Percentiles rank a stretch among this genome's conserved stretches.
Conservation (phyloP, 2,113 vertebrate genomes). For the Rhipidura dahli region DNA sequence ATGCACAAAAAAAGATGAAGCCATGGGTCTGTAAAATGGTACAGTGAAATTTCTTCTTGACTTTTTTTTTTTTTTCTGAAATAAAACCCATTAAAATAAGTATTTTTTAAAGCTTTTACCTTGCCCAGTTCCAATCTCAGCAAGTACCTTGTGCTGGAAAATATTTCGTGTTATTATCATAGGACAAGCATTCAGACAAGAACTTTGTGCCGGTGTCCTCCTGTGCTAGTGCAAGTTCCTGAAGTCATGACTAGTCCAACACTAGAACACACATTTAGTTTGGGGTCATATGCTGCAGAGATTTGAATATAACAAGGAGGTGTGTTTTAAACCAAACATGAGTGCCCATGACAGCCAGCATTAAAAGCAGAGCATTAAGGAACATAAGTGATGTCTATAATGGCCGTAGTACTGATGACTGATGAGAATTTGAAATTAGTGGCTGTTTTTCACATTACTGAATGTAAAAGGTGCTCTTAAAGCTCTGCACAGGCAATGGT, state of each 20-base stretch:
- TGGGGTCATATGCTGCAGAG: background rate
- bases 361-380: background rate
- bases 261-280: background rate
- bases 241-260: background rate
- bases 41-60: background rate
- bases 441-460: background rate
- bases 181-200: background rate
- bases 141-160: background rate
- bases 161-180: background rate
- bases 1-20: background rate
- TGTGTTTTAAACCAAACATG: background rate
- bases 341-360: background rate
- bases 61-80: background rate
- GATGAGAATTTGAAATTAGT: background rate
- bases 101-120: background rate
- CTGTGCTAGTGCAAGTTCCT: background rate
- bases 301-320: background rate
- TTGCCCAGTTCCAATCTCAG: background rate
- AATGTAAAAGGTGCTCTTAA: background rate
- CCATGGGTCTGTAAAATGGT: background rate
- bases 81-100: background rate
- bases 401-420: background rate
- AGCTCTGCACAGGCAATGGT: background rate
- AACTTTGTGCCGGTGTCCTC: background rate
- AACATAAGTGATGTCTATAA: background rate